Percentiles rank a stretch among this genome's conserved stretches.
These are phyloP conservation scores for Belgica antarctica DNA, from an alignment of 2,888 invertebrate genomes.

Conservation along the genomic window DNA sequence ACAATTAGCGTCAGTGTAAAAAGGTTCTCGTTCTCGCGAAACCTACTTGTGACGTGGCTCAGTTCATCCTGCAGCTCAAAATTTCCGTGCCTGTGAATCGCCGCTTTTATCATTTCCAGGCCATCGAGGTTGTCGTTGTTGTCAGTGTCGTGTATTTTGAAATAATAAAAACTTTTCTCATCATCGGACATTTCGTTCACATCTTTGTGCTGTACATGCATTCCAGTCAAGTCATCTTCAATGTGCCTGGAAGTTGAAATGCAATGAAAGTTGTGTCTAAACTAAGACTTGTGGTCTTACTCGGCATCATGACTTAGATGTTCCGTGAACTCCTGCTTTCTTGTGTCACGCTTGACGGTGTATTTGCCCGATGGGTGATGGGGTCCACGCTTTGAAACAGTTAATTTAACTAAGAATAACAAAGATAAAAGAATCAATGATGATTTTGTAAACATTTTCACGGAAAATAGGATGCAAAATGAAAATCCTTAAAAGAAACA, in stretches of 20 bases:
- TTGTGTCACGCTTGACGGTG: slow-evolving; percentile 55
- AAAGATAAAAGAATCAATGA: not conserved
- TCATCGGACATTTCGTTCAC: slow-evolving; percentile 75
- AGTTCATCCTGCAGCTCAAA: slow-evolving; percentile 51
- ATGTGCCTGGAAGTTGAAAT: slow-evolving; percentile 63
- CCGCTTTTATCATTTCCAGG: slow-evolving; percentile 73
- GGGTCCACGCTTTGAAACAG: slow-evolving; percentile 53
- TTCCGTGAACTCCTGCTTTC: slow-evolving; percentile 64
- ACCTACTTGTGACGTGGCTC: slow-evolving; percentile 52
- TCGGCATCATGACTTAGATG: slow-evolving; percentile 72
- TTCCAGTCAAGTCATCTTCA: slow-evolving; percentile 70
- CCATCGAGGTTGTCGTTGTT: slow-evolving; percentile 88
- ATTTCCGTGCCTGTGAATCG: slow-evolving; percentile 58
- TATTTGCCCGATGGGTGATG: slow-evolving; percentile 62
- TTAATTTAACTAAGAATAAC: slow-evolving; percentile 1
- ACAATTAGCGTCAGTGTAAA: not conserved
- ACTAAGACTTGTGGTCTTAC: slow-evolving; percentile 57
- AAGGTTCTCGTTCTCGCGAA: slow-evolving; percentile 32
- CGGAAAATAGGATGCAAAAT: not conserved
- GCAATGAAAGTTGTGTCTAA: slow-evolving; percentile 6
- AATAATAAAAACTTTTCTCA: slow-evolving; percentile 59
- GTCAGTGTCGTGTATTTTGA: slow-evolving; percentile 78
- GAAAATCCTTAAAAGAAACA: slow-evolving; percentile 7
- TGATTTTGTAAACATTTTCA: not conserved
- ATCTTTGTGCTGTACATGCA: slow-evolving; percentile 59